A percentile compares a stretch with the other conserved stretches of the same genome.
Evolutionary conservation across 2,888 invertebrate species (phyloP).

Genomic region (Drosophila cognata): DNA sequence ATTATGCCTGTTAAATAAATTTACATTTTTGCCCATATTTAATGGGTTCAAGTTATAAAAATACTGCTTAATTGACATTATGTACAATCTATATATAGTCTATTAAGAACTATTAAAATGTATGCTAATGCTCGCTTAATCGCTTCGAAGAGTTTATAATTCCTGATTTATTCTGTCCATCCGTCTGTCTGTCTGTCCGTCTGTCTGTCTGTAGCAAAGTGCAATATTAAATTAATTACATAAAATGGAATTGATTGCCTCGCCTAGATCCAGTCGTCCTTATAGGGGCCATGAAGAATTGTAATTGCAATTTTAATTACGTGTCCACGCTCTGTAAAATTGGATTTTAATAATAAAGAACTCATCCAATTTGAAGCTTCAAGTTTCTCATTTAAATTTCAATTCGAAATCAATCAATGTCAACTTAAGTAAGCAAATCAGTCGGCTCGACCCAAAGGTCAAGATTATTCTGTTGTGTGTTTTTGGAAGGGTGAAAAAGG

Average conservation of each 20-base stretch:
- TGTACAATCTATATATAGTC: neutral
- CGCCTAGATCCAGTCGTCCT: neutral
- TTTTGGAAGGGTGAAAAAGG: neutral
- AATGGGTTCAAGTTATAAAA: neutral
- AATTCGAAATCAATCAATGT: neutral
- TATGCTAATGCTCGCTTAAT: neutral
- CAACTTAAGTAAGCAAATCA: neutral
- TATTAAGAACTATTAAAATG: neutral
- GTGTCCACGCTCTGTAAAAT: neutral
- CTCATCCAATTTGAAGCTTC: neutral
- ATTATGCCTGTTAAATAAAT: neutral
- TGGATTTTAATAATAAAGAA: neutral
- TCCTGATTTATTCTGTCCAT: neutral
- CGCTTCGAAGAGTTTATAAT: accelerated
- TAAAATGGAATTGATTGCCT: neutral
- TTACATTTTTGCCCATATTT: neutral
- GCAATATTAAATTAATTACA: neutral
- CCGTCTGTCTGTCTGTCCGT: too few relatives aligned
- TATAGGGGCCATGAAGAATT: neutral
- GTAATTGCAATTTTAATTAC: neutral
- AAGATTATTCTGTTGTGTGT: neutral
- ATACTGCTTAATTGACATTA: neutral
- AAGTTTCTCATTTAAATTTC: neutral
- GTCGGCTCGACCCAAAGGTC: neutral
- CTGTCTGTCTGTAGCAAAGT: neutral